Evolutionary conservation across 2,113 vertebrate species (phyloP).

Genomic region (Lepidothrix coronata): DNA sequence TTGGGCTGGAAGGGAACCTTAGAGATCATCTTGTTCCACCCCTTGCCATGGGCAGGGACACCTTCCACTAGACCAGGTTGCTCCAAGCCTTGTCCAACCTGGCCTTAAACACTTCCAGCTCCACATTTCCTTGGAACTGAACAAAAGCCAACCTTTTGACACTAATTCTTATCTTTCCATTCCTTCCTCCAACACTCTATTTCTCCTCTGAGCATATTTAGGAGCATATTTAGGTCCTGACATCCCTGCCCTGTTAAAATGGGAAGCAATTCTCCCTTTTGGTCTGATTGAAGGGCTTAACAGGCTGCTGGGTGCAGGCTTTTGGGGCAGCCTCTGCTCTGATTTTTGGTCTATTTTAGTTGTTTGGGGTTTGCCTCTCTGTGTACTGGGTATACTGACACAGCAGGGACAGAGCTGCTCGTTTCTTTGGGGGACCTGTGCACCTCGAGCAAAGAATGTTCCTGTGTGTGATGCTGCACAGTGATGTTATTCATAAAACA

Average conservation of each 20-base stretch:
- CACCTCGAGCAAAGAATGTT: not conserved
- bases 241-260: not conserved
- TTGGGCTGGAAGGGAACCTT: not conserved
- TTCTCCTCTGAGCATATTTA: not conserved
- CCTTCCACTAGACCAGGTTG: rapidly evolving
- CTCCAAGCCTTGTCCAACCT: not conserved
- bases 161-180: not conserved
- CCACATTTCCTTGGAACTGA: not conserved
- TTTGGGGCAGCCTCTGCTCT: not conserved
- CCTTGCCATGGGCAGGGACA: not conserved
- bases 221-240: rapidly evolving
- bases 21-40: not conserved
- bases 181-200: not conserved
- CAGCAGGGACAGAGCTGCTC: not conserved
- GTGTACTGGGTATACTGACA: rapidly evolving
- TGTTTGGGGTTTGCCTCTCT: not conserved
- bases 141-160: not conserved
- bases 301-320: rapidly evolving
- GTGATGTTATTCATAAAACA: not conserved
- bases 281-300: not conserved
- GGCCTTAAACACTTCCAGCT: not conserved
- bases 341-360: not conserved
- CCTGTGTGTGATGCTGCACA: not conserved
- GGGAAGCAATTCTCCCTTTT: not conserved
- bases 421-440: not conserved